Evolutionary conservation across 2,797 vertebrate species (phyloP).

Genomic region (Adrianichthys oophorus): DNA sequence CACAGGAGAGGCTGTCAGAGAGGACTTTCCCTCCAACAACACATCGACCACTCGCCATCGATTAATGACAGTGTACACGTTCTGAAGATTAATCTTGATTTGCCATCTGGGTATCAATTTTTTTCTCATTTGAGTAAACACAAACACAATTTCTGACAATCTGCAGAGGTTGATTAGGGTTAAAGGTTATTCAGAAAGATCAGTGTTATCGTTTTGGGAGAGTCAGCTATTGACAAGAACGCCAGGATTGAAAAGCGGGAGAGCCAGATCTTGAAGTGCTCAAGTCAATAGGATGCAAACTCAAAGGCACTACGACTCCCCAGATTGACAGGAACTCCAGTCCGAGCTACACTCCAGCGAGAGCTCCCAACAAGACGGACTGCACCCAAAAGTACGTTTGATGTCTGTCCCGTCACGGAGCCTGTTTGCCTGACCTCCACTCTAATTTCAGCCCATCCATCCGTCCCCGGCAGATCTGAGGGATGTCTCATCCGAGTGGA

Average conservation of each 20-base stretch:
- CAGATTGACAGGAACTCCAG: constrained; percentile 36
- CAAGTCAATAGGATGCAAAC: constrained; percentile 61
- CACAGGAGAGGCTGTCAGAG: too few relatives aligned
- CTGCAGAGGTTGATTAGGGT: constrained; percentile 5
- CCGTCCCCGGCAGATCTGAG: constrained; percentile 50
- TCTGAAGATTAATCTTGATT: not conserved
- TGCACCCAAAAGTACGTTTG: constrained; percentile 39
- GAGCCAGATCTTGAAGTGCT: constrained; percentile 41
- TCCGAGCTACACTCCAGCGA: constrained; percentile 29
- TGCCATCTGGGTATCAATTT: constrained; percentile 4
- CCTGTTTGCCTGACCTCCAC: constrained; percentile 28
- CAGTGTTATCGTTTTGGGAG: constrained; percentile 17
- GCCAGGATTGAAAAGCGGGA: constrained; percentile 42
- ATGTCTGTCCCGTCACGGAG: constrained; percentile 53
- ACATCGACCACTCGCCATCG: not conserved
- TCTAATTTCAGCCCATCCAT: constrained; percentile 42
- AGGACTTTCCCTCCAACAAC: not conserved
- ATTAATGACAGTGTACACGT: not conserved
- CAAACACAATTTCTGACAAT: constrained; percentile 7
- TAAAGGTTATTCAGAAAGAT: constrained; percentile 26
- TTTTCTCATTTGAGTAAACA: constrained; percentile 12
- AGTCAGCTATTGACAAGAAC: constrained; percentile 29
- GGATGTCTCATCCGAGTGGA: constrained; percentile 43
- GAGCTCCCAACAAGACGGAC: constrained; percentile 28
- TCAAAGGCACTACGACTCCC: constrained; percentile 63